Evolutionary conservation across 2,797 vertebrate genomes (phyloP), one percentile per base, ranked within the genome.

Genomic region (Prunella strophiata): DNA sequence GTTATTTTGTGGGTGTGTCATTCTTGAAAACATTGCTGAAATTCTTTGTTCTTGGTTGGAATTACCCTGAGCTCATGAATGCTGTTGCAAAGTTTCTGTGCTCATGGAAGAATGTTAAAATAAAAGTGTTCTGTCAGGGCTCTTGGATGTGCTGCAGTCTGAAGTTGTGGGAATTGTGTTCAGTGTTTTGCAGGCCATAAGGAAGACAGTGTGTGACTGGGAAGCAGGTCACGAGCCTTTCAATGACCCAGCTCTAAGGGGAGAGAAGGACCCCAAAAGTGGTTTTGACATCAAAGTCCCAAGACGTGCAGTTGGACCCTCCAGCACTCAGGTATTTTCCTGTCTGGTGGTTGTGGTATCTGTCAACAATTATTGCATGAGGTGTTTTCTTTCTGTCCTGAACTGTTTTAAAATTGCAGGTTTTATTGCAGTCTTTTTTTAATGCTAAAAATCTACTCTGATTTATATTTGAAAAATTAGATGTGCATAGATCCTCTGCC

Each of bases 211-310:
- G 54, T 99, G 98, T 76, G 98, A 99, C 93, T 99, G 98, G 98
- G 98, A 98, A 79, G 98, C 98, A 0, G 98, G 98, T 20, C 98
- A 98, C 0, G 98, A 99, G 61, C 98, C 98, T 2, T 98, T 98
- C 96, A 99, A 99, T 30, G 98, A 99, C 86, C 98, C 98, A 7
- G 98, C 98, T 4, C 96, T 99, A 23, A 96, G 98, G 36, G 98
- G 98, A 6, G 98, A 99, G 91, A 99, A 99, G 92, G 98, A 99
- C 83, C 98, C 98, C 36, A 99, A 99, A 96, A 98, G 98, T 27
- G 98, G 98, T n/a, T 99, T 99, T 73, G 98, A 99, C 85, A 99
- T 99, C 93, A 99, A 98, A 97, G 98, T 99, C 88, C 98, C 98
- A 1, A 98, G 98, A 50, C 98, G 98, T 26, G 98, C 98, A 8